A percentile compares a stretch with the other conserved stretches of the same genome.
Conservation (phyloP, 2,888 invertebrate species). For the Melieria picta region DNA sequence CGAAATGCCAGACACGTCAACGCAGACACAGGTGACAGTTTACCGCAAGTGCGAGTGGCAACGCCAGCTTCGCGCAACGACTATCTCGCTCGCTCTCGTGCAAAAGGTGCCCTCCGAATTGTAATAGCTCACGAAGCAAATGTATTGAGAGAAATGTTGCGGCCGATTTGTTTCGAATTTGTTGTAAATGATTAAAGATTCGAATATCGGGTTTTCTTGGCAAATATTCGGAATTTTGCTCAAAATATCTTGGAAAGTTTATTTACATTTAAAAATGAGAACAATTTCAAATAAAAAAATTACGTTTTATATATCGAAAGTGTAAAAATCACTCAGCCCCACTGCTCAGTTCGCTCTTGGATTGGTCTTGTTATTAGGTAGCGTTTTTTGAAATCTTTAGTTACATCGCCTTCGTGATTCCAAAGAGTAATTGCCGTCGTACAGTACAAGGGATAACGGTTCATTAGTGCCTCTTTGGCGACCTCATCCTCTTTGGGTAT, state of each 20-base stretch:
- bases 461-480: conserved; percentile 49
- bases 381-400: conserved; percentile 54
- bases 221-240: no score
- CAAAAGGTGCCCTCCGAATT: background rate
- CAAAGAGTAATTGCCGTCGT: conserved; percentile 59
- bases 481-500: conserved; percentile 48
- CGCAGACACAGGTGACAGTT: conserved; percentile 32
- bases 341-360: conserved; percentile 55
- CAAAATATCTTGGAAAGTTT: no score
- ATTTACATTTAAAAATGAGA: background rate
- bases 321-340: conserved; percentile 45
- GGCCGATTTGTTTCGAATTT: background rate
- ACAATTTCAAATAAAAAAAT: background rate
- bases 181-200: background rate
- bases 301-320: background rate
- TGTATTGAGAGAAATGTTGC: background rate
- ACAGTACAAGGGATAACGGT: conserved; percentile 59
- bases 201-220: no score
- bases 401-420: conserved; percentile 58
- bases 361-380: conserved; percentile 55
- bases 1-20: conserved; percentile 62
- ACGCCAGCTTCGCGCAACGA: background rate
- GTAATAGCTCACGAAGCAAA: conserved; percentile 13
- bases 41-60: background rate
- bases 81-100: background rate